phyloP scores from a whole-genome alignment of 2,113 vertebrate genomes.

The Paratilapia polleni region DNA sequence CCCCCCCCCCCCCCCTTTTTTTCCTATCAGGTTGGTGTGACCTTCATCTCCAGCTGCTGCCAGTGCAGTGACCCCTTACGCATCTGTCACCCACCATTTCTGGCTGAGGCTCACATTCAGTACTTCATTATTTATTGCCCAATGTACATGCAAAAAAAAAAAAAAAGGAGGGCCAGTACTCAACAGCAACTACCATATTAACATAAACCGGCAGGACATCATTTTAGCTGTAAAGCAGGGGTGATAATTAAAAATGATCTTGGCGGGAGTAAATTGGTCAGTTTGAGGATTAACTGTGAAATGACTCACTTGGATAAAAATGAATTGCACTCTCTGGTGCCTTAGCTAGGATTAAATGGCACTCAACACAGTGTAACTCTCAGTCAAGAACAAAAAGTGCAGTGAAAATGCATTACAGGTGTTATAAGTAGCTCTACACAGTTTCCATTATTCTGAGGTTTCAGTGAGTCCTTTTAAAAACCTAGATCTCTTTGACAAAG shows the following conservation, averaged over 20 bases:
- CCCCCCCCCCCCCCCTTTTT: neutral
- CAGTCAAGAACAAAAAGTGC: conserved; percentile 52
- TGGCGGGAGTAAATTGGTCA: conserved; percentile 66
- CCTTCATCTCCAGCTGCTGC: conserved; percentile 81
- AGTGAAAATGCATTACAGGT: conserved; percentile 55
- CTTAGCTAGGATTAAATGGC: conserved; percentile 59
- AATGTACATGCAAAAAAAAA: conserved; percentile 26
- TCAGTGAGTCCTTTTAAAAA: conserved; percentile 51
- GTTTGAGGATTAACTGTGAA: conserved; percentile 76
- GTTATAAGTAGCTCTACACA: conserved; percentile 55
- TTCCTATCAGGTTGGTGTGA: conserved; percentile 69
- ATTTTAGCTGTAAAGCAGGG: conserved; percentile 70
- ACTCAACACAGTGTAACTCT: conserved; percentile 41
- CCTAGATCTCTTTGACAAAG: conserved; percentile 40
- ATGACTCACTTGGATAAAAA: conserved; percentile 68
- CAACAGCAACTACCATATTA: conserved; percentile 52
- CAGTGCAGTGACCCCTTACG: conserved; percentile 72
- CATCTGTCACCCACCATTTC: conserved; percentile 72
- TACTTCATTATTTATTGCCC: conserved; percentile 74
- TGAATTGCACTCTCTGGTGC: conserved; percentile 66
- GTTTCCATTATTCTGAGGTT: conserved; percentile 62
- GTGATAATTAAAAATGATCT: conserved; percentile 80
- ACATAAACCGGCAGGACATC: conserved; percentile 70
- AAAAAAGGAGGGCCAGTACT: conserved; percentile 21
- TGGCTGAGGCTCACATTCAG: conserved; percentile 60